Evolutionary conservation across 2,888 invertebrate species (phyloP), one percentile per base, ranked within the genome.

Genomic region (Congeria kusceri): DNA sequence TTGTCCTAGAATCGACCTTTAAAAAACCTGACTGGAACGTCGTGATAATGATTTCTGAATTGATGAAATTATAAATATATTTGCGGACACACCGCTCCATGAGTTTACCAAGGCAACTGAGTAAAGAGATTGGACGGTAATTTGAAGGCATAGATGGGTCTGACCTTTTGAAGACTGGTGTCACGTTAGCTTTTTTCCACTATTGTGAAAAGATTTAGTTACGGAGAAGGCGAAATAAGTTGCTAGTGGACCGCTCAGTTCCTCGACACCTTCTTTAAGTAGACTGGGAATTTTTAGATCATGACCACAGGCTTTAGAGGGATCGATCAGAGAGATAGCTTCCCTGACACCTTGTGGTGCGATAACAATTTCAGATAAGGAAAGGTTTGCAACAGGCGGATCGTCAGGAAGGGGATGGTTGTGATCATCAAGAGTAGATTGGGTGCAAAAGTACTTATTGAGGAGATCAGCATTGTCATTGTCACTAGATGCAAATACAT

Each of bases 171-270:
- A 66, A 46, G 29, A n/a, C n/a, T n/a, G n/a, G n/a, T n/a, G n/a
- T n/a, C n/a, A n/a, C n/a, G n/a, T n/a, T n/a, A 2, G 44, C 72
- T 32, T 23, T n/a, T 61, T 73, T 73, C 73, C 73, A 73, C 2
- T 11, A 0, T n/a, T 15, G 3, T 61, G 66, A 44, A 66, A 73
- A 11, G 5, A 1, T 29, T 46, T 47, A 5, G 7, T 58, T 0
- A 15, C 11, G 9, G 58, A 9, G 1, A 32, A 47, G 3, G 20
- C 46, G 64, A 23, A 58, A 29, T 7, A 9, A 15, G 18, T 27
- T 2, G 56, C 46, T 1, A 72, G 58, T n/a, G 72, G 64, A 5
- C 20, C 7, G 58, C 9, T 1, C n/a, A 65, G 39, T 28, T 58
- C 46, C 11, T 47, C 9, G 1, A 29, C 5, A 7, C 39, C 44